phyloP scores from a whole-genome alignment of 2,113 vertebrate genomes.

The Ptilonorhynchus violaceus region DNA sequence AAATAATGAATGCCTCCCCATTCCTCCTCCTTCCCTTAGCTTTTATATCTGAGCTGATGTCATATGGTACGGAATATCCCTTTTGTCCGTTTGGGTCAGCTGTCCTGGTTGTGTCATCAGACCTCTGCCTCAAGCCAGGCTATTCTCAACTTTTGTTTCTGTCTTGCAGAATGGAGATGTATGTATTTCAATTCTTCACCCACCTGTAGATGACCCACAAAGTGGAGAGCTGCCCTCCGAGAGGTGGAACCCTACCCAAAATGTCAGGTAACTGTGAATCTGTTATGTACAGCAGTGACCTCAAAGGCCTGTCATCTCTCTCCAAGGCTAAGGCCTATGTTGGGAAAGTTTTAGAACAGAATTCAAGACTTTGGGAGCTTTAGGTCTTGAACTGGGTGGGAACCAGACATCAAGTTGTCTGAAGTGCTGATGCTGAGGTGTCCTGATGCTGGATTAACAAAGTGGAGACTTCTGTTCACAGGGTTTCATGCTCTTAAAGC shows the following conservation, averaged over 20 bases:
- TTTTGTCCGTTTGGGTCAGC: not conserved
- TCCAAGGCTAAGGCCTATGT: not conserved
- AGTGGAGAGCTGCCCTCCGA: conserved; percentile 97
- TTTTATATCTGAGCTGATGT: not conserved
- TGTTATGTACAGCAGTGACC: not conserved
- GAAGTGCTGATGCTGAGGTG: not conserved
- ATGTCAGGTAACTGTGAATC: conserved; percentile 85
- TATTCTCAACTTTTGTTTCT: conserved; percentile 21
- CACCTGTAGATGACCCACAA: conserved; percentile 97
- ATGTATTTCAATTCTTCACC: conserved; percentile 98
- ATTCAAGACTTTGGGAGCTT: not conserved
- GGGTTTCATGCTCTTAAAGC: not conserved
- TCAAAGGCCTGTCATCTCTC: not conserved
- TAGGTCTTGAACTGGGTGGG: not conserved
- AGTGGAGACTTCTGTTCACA: not conserved
- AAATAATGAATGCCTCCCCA: not conserved
- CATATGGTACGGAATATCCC: not conserved
- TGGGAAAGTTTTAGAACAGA: not conserved
- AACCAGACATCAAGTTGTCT: not conserved
- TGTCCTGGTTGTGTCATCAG: not conserved
- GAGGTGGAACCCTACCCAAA: conserved; percentile 99
- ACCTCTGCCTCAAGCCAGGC: not conserved
- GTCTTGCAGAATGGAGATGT: conserved; percentile 93
- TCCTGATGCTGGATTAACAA: not conserved
- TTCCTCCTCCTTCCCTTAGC: not conserved